Evolutionary conservation across 2,113 vertebrate genomes (phyloP).

Genomic region (Garra rufa): DNA sequence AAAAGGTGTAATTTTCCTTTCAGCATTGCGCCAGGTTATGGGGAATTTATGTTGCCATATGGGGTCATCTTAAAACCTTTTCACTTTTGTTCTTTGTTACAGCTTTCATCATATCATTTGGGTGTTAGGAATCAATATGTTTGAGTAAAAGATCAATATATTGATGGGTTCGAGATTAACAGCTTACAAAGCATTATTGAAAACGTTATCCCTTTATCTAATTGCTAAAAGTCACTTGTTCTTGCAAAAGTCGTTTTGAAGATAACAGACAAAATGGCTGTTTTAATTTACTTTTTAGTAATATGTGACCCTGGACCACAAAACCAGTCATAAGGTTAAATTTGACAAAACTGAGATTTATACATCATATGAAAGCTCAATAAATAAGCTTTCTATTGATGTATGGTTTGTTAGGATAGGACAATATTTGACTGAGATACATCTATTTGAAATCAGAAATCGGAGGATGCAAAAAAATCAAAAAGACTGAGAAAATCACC

Average conservation of each 20-base stretch:
- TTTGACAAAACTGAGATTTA: no score
- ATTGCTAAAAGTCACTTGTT: not conserved
- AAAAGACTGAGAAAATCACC: no score
- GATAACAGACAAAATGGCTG: not conserved
- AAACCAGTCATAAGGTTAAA: no score
- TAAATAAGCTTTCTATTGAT: no score
- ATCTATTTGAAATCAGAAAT: no score
- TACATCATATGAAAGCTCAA: no score
- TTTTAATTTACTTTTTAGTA: no score
- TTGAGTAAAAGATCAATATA: not conserved
- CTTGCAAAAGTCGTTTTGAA: not conserved
- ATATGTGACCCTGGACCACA: no score
- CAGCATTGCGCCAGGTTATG: not conserved
- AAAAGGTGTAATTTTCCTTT: constrained; percentile 18
- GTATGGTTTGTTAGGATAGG: no score
- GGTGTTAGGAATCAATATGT: not conserved
- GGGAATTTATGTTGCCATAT: constrained; percentile 18
- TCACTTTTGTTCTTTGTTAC: not conserved
- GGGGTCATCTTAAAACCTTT: not conserved
- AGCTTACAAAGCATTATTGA: not conserved
- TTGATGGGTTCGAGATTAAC: not conserved
- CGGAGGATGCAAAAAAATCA: no score
- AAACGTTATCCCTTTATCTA: not conserved
- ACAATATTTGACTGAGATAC: no score
- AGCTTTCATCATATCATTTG: not conserved